Percentiles rank a stretch among this genome's conserved stretches.
These are phyloP conservation scores for Radopholus similis DNA, from an alignment of 1,140 invertebrate species.

Conservation along the genomic window DNA sequence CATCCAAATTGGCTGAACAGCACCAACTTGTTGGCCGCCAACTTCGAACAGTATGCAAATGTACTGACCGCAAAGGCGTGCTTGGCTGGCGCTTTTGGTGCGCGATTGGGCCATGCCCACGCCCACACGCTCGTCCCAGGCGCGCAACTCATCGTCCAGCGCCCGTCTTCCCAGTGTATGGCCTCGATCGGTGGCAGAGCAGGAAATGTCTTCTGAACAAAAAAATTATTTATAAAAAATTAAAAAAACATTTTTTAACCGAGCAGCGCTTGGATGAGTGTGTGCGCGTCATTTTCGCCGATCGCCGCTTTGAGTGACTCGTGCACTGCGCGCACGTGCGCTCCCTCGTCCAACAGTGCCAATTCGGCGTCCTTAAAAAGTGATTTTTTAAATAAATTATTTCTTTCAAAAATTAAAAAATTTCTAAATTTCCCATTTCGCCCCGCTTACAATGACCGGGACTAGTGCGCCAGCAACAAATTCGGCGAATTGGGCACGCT, in stretches of 20 bases:
- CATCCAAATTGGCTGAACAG: too few relatives aligned
- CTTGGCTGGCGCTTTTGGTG: not conserved
- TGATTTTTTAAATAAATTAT: not conserved
- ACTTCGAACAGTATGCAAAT: too few relatives aligned
- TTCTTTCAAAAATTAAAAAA: not conserved
- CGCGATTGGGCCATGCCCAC: not conserved
- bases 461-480: constrained; percentile 28
- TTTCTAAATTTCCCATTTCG: not conserved
- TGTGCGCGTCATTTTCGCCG: constrained; percentile 12
- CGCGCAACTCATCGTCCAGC: not conserved
- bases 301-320: constrained; percentile 28
- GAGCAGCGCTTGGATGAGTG: constrained; percentile 30
- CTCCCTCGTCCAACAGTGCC: constrained; percentile 37
- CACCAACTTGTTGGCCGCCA: too few relatives aligned
- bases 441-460: constrained; percentile 31
- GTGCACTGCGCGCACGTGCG: constrained; percentile 27
- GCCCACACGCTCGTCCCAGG: not conserved
- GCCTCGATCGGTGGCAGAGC: not conserved
- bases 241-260: constrained; percentile 5
- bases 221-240: constrained; percentile 9
- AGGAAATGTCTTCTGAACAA: constrained; percentile 1
- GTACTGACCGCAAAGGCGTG: not conserved
- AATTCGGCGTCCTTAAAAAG: constrained; percentile 30
- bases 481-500: constrained; percentile 25
- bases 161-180: not conserved